Evolutionary conservation across 1,140 invertebrate species (phyloP).

Genomic region (Drosophila bocki): DNA sequence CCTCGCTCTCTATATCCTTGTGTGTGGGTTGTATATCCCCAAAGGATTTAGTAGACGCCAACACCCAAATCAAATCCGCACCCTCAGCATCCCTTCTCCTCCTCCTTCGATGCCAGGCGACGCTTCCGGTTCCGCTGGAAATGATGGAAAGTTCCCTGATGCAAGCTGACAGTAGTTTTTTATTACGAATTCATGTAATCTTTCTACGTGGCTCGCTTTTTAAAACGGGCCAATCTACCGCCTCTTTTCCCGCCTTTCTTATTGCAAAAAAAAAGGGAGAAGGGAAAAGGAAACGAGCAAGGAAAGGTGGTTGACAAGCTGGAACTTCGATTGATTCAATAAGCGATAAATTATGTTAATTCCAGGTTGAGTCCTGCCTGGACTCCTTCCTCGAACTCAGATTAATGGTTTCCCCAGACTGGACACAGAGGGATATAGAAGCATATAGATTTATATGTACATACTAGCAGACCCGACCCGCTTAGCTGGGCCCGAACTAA

Average conservation of each 20-base stretch:
- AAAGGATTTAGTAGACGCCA: conserved; percentile 58
- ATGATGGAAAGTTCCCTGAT: conserved; percentile 74
- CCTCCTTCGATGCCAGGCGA: conserved; percentile 4
- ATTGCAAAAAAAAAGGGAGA: neutral
- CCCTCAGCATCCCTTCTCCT: conserved; percentile 5
- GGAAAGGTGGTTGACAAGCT: conserved; percentile 41
- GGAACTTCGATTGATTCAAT: conserved; percentile 52
- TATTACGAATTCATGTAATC: conserved; percentile 70
- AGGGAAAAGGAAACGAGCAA: neutral
- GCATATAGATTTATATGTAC: neutral
- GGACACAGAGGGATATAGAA: neutral
- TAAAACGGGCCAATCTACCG: conserved; percentile 37
- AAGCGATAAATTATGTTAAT: conserved; percentile 55
- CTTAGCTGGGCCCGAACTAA: no score
- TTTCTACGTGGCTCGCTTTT: conserved; percentile 58
- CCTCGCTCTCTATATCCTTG: neutral
- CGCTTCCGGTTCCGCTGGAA: conserved; percentile 34
- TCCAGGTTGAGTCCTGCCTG: conserved; percentile 20
- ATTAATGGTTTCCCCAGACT: conserved; percentile 19
- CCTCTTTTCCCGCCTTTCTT: neutral
- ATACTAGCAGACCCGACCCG: no score
- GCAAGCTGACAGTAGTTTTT: conserved; percentile 68
- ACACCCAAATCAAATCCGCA: conserved; percentile 71
- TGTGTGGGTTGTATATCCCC: conserved; percentile 49
- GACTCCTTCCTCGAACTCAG: conserved; percentile 15